Evolutionary conservation across 1,140 invertebrate species (phyloP).

Genomic region (Chymomyza costata): DNA sequence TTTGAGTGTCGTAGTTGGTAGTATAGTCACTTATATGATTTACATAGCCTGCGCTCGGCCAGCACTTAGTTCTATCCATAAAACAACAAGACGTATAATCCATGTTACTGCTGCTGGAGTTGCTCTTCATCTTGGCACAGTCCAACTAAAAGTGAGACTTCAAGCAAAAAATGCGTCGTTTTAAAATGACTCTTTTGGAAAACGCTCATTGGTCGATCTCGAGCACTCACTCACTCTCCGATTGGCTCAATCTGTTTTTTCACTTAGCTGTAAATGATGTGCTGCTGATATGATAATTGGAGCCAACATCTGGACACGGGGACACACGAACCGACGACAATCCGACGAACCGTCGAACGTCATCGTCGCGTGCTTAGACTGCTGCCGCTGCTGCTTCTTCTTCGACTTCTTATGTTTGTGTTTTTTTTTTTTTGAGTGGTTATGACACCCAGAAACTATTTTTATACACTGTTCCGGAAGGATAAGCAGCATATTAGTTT

Average conservation of each 20-base stretch:
- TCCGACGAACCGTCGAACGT: too few species aligned
- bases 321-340: too few species aligned
- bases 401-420: too few species aligned
- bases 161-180: conserved; percentile 18
- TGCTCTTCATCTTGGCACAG: conserved; percentile 14
- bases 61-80: conserved; percentile 25
- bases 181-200: conserved; percentile 26
- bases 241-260: conserved; percentile 58
- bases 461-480: too few species aligned
- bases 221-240: conserved; percentile 12
- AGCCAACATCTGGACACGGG: conserved; percentile 54
- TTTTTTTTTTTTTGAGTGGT: conserved; percentile 31
- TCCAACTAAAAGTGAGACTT: conserved; percentile 42
- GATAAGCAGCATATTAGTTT: too few species aligned
- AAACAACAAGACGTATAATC: conserved; percentile 20
- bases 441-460: conserved; percentile 58
- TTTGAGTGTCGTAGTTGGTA: conserved; percentile 22
- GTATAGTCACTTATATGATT: too few species aligned
- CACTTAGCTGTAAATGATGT: conserved; percentile 66
- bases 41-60: conserved; percentile 27
- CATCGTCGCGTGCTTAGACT: conserved; percentile 61
- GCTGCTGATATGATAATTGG: conserved; percentile 67
- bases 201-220: conserved; percentile 5
- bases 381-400: conserved; percentile 3
- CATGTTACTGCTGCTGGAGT: conserved; percentile 16